A percentile compares a stretch with the other conserved stretches of the same genome.
Conservation (phyloP, 2,797 vertebrate genomes). For the Chiloscyllium punctatum region DNA sequence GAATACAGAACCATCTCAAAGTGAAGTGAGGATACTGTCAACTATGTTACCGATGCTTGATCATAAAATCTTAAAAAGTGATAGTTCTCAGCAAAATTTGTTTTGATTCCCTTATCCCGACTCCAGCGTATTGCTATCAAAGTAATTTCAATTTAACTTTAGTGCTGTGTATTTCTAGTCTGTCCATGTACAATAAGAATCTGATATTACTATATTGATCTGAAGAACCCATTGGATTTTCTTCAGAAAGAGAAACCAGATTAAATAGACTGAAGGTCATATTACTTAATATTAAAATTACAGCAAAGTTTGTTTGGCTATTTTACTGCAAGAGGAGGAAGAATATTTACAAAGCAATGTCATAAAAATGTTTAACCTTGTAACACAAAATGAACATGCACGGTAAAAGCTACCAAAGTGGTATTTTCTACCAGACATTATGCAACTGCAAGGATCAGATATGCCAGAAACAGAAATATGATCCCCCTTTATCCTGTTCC, state of each 20-base stretch:
- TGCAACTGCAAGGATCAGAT: neutral
- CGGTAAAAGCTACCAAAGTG: neutral
- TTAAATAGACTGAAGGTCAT: neutral
- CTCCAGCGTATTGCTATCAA: neutral
- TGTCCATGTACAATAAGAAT: neutral
- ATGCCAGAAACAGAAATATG: neutral
- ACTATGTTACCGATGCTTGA: neutral
- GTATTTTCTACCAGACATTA: neutral
- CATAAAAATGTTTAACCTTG: neutral
- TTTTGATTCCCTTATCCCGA: neutral
- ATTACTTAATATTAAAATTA: neutral
- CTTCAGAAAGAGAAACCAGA: neutral
- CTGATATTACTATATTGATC: neutral
- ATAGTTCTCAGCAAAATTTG: neutral
- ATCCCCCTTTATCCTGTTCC: neutral
- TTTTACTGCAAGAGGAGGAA: neutral
- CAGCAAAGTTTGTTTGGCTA: neutral
- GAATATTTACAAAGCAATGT: neutral
- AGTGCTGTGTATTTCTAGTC: neutral
- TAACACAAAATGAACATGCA: neutral
- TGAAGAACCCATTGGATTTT: neutral
- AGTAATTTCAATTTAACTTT: neutral
- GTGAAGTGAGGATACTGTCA: neutral
- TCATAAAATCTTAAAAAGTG: neutral
- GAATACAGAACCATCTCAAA: neutral